A percentile compares a stretch with the other conserved stretches of the same genome.
Conservation (phyloP, 1,140 invertebrate genomes). For the Ephestia elutella region DNA sequence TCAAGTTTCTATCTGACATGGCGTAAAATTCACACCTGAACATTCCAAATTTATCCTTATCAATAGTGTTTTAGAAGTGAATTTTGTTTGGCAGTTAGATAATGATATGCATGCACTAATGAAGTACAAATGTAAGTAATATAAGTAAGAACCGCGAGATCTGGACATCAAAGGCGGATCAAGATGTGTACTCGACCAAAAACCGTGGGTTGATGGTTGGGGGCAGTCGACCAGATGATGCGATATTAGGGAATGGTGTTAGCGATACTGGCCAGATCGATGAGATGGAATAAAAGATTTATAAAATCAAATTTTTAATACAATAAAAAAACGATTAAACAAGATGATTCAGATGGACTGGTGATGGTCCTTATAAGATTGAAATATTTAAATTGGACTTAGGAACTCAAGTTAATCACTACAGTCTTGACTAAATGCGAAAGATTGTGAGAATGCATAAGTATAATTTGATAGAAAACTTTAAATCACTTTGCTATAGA, state of each 20-base stretch:
- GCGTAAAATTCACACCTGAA: background rate
- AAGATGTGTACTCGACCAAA: constrained; percentile 36
- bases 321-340: background rate
- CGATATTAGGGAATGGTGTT: constrained; percentile 1
- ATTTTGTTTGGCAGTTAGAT: background rate
- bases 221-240: background rate
- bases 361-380: no score
- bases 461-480: no score
- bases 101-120: constrained; percentile 16
- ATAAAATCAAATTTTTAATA: background rate
- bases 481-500: no score
- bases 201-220: constrained; percentile 38
- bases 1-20: background rate
- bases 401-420: no score
- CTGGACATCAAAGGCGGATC: constrained; percentile 63
- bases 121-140: constrained; percentile 45
- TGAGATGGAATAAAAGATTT: background rate
- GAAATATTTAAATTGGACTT: no score
- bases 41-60: background rate
- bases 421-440: no score
- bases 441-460: no score
- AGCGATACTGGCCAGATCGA: background rate
- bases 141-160: constrained; percentile 66
- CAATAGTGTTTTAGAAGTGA: background rate
- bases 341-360: no score